Percentiles rank a stretch among this genome's conserved stretches.
These are phyloP conservation scores for Hydropotes inermis DNA, from an alignment of 2,113 vertebrate species.

Conservation along the genomic window DNA sequence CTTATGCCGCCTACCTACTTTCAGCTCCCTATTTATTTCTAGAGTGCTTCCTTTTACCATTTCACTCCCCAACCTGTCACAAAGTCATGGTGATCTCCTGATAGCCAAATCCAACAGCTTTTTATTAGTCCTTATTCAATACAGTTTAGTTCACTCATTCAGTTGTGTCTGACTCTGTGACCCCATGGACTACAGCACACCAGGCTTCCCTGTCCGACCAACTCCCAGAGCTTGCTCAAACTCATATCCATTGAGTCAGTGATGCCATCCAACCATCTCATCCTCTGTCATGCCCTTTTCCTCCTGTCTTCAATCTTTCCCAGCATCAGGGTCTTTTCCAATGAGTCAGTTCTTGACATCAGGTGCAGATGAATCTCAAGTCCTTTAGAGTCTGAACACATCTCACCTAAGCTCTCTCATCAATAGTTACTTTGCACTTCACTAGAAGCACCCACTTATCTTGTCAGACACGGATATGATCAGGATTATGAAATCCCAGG, in stretches of 20 bases:
- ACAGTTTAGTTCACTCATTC: background rate
- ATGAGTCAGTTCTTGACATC: background rate
- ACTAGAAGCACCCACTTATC: background rate
- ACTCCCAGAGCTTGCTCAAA: background rate
- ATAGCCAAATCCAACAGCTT: background rate
- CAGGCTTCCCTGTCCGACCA: background rate
- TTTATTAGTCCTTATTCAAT: background rate
- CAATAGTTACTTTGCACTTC: background rate
- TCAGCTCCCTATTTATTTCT: background rate
- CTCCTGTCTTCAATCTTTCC: background rate
- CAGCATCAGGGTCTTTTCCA: background rate
- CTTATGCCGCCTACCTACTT: fast-evolving
- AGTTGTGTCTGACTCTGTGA: background rate
- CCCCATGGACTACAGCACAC: background rate
- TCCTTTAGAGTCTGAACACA: background rate
- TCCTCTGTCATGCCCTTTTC: background rate
- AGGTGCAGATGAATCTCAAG: background rate
- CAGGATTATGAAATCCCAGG: background rate
- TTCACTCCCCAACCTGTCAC: background rate
- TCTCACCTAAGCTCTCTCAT: background rate
- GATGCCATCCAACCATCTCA: background rate
- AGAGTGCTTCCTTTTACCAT: background rate
- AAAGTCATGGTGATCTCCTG: background rate
- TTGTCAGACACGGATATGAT: background rate
- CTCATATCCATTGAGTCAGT: background rate